A percentile compares a stretch with the other conserved stretches of the same genome.
Evolutionary conservation across 2,797 vertebrate species (phyloP).

Genomic region (Pelochelys cantorii): DNA sequence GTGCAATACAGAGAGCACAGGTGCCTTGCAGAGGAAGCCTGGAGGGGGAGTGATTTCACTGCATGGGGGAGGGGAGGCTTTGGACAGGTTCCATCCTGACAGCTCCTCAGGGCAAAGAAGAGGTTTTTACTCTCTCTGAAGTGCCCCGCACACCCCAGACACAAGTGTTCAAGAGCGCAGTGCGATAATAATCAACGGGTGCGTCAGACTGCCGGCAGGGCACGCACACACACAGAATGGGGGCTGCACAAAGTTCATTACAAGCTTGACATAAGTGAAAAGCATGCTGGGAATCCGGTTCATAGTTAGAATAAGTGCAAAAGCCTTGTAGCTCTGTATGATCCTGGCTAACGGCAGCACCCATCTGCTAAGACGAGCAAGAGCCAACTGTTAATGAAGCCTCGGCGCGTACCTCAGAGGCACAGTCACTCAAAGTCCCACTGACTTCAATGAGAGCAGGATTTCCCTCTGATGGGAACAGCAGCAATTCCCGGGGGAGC

Average conservation of each 20-base stretch:
- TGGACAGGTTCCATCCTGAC: not conserved
- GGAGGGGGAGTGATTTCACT: not conserved
- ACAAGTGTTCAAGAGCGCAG: not conserved
- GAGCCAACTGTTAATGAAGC: not conserved
- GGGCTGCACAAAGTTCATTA: not conserved
- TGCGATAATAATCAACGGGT: not conserved
- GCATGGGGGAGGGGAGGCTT: not conserved
- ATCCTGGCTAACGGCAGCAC: not conserved
- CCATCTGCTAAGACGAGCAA: not conserved
- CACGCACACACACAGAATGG: not conserved
- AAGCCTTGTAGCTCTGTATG: not conserved
- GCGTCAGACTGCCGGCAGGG: not conserved
- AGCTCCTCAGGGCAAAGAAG: not conserved
- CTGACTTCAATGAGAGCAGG: not conserved
- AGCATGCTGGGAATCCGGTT: not conserved
- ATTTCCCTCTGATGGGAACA: fast-evolving
- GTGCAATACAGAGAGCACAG: not conserved
- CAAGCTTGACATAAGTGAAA: not conserved
- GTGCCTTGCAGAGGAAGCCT: not conserved
- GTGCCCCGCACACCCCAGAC: not conserved
- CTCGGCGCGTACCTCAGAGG: not conserved
- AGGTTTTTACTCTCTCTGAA: fast-evolving
- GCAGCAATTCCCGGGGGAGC: not conserved
- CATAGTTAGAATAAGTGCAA: not conserved
- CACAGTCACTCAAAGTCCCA: fast-evolving